phyloP scores from a whole-genome alignment of 2,888 invertebrate species.

The Digitonthophagus gazella region DNA sequence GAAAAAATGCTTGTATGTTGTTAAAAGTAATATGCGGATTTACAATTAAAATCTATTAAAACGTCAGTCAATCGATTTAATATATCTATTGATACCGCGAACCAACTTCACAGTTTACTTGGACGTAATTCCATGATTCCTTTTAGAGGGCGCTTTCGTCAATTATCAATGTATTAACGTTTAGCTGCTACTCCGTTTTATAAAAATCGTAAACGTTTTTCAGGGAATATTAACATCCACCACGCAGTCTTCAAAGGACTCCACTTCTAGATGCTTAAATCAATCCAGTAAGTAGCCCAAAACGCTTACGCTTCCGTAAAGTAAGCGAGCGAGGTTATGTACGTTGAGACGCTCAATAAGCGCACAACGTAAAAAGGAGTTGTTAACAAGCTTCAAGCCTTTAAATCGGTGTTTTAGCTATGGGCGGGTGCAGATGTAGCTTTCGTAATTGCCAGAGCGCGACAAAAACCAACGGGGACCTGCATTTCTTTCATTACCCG shows the following conservation, averaged over 20 bases:
- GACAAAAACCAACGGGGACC: slow-evolving; percentile 51
- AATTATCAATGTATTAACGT: too few relatives aligned
- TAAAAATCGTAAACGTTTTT: neutral
- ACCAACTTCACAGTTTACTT: too few relatives aligned
- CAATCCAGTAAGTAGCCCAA: neutral
- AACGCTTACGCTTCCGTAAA: neutral
- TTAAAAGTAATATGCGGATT: too few relatives aligned
- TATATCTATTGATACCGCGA: too few relatives aligned
- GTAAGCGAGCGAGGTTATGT: neutral
- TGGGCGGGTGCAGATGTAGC: slow-evolving; percentile 63
- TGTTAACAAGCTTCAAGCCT: too few relatives aligned
- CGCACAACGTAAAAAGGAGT: too few relatives aligned
- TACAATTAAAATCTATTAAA: too few relatives aligned
- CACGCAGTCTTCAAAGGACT: neutral
- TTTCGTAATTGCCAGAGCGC: slow-evolving; percentile 57
- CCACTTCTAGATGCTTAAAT: neutral
- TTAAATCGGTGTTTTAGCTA: slow-evolving; percentile 37
- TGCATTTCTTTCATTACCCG: slow-evolving; percentile 63
- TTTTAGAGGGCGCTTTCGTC: too few relatives aligned
- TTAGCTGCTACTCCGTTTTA: too few relatives aligned
- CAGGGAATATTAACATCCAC: neutral
- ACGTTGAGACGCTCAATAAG: neutral
- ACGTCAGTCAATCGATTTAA: too few relatives aligned
- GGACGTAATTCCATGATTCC: too few relatives aligned
- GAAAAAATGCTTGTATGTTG: too few relatives aligned